Evolutionary conservation across 2,113 vertebrate genomes (phyloP).

Genomic region (Chloropsis cyanopogon): DNA sequence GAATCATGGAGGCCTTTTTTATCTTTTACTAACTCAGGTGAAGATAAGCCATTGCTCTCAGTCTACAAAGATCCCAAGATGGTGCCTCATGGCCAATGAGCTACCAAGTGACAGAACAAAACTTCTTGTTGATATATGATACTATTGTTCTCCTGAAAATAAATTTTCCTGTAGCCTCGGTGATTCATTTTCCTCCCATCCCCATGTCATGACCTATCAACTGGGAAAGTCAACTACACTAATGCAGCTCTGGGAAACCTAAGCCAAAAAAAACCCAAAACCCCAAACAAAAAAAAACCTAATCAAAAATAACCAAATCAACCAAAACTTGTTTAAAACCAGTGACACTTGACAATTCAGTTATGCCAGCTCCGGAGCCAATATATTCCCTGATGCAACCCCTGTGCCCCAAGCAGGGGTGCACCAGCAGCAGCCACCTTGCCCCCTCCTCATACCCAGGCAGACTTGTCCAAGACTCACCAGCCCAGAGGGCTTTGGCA

Average conservation of each 20-base stretch:
- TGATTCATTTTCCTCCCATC: not conserved
- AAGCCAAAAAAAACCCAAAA: not conserved
- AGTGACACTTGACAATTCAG: not conserved
- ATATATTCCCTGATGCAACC: rapidly evolving
- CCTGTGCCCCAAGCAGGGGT: not conserved
- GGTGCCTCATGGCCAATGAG: not conserved
- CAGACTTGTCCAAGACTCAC: not conserved
- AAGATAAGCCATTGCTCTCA: not conserved
- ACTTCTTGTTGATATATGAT: not conserved
- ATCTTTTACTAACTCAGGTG: not conserved
- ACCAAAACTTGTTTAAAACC: not conserved
- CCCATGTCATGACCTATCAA: not conserved
- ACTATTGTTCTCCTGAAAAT: not conserved
- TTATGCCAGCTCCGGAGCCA: not conserved
- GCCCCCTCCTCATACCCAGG: not conserved
- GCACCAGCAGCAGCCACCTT: not conserved
- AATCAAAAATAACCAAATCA: not conserved
- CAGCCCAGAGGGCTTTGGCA: not conserved
- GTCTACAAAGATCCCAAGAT: not conserved
- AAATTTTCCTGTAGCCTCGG: not conserved
- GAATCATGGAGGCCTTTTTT: not conserved
- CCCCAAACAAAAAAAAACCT: not conserved
- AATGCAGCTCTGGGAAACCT: not conserved
- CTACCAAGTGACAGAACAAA: not conserved
- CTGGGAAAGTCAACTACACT: not conserved